Base-by-base conservation (phyloP, 2,888 invertebrate species). In the Rhamnusium bicolor region DNA sequence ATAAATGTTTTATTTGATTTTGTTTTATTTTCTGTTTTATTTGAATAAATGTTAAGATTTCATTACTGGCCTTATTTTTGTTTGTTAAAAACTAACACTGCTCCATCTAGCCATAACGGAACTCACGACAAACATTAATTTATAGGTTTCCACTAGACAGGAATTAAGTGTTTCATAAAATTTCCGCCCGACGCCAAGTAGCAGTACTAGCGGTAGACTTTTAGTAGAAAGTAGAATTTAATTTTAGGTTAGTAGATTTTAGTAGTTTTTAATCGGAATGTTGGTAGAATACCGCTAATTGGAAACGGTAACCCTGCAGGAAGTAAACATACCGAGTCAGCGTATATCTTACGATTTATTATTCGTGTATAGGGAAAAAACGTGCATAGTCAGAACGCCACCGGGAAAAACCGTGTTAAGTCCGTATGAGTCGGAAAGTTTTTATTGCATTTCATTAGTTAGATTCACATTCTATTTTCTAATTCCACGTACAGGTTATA, bases 51-150 rank as follows among this genome's bases (percentile, higher is more conserved):
- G n/a, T 32, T 7, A 32, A 32, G 8, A 32, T 32, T 32, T 7
- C 32, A 32, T 32, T 32, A 32, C 32, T 32, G 49, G n/a, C 14
- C n/a, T 47, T 47, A 47, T 8, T 47, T 10, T n/a, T 47, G 49
- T n/a, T 10, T n/a, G n/a, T 47, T 47, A 14, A 47, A 47, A 47
- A 47, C n/a, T 14, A 47, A 8, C 12, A 47, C 49, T 47, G 49
- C 49, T 47, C 49, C 49, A 47, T 47, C 49, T 47, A 47, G 49
- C 49, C n/a, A 47, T 47, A 47, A n/a, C 49, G 49, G n/a, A 47
- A 47, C 49, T 47, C 49, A 47, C 49, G 49, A 47, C 49, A 47
- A n/a, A 47, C 49, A 47, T 10, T 47, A 47, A 6, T 47, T 47
- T 47, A 47, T n/a, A 47, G 49, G 49, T 47, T 47, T n/a, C n/a